Percentiles rank a stretch among this genome's conserved stretches.
Evolutionary conservation across 2,113 vertebrate species (phyloP).

Genomic region (Fregetta grallaria): DNA sequence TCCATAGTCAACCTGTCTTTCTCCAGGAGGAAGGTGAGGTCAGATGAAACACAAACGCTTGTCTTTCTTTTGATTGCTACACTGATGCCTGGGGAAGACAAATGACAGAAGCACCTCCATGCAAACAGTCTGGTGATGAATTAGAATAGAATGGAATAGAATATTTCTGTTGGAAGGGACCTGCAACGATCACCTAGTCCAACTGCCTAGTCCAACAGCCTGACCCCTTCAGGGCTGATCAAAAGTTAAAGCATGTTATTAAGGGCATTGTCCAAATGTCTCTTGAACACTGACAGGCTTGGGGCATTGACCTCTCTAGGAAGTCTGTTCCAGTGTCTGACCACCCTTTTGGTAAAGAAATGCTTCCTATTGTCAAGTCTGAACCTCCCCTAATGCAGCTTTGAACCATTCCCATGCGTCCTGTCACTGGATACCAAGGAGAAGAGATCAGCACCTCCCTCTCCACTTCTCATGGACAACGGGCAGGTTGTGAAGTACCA

Average conservation of each 20-base stretch:
- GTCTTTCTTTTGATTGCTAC: background rate
- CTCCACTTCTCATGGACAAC: background rate
- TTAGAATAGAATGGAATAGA: too few relatives aligned
- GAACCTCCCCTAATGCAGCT: background rate
- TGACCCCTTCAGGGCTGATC: background rate
- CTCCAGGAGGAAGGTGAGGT: background rate
- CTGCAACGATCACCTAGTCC: accelerated
- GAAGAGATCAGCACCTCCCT: background rate
- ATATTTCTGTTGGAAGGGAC: background rate
- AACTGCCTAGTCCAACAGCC: too few relatives aligned
- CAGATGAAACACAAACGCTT: background rate
- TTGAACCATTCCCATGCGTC: background rate
- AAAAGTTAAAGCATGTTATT: background rate
- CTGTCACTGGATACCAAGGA: background rate
- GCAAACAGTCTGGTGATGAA: background rate
- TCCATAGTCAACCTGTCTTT: background rate
- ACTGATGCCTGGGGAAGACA: background rate
- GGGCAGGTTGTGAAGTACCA: background rate
- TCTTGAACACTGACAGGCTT: background rate
- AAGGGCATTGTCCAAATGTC: background rate
- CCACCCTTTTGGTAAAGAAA: background rate
- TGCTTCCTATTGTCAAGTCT: background rate
- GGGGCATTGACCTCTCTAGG: accelerated
- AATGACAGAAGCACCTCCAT: background rate
- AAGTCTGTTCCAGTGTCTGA: background rate